Evolutionary conservation across 2,113 vertebrate genomes (phyloP).

Genomic region (Leptocoma aspasia): DNA sequence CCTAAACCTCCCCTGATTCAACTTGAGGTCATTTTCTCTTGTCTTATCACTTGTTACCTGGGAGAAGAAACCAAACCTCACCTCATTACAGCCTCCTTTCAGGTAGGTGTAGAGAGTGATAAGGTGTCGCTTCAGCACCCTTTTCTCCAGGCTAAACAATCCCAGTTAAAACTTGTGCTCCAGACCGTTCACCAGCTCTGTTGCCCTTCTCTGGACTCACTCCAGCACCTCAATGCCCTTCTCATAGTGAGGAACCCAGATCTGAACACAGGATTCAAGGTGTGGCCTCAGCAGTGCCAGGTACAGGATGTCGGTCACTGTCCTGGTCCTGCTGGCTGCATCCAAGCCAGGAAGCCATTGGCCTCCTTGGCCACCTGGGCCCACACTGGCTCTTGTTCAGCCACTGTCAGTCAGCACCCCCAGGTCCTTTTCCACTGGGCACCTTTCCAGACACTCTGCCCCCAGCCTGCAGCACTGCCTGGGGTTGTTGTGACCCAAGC

Average conservation of each 20-base stretch:
- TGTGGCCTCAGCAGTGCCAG: neutral
- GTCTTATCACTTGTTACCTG: neutral
- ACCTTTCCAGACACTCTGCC: neutral
- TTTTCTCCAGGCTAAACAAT: neutral
- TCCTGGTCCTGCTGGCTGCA: neutral
- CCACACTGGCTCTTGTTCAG: neutral
- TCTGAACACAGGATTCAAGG: neutral
- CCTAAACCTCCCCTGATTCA: neutral
- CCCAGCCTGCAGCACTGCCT: neutral
- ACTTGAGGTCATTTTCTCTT: neutral
- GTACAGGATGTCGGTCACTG: neutral
- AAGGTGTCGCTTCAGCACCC: neutral
- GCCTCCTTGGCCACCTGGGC: neutral
- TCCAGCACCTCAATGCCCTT: neutral
- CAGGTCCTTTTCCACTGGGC: accelerated
- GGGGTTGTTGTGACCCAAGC: neutral
- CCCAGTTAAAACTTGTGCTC: neutral
- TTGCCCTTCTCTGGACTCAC: neutral
- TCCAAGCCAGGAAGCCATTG: neutral
- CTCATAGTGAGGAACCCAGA: neutral
- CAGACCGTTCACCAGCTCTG: neutral
- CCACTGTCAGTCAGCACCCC: accelerated
- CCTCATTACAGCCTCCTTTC: neutral
- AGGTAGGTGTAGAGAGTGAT: neutral
- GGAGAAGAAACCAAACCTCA: neutral